A percentile compares a stretch with the other conserved stretches of the same genome.
phyloP scores from a whole-genome alignment of 2,888 invertebrate species.

The Acleris sparsana region DNA sequence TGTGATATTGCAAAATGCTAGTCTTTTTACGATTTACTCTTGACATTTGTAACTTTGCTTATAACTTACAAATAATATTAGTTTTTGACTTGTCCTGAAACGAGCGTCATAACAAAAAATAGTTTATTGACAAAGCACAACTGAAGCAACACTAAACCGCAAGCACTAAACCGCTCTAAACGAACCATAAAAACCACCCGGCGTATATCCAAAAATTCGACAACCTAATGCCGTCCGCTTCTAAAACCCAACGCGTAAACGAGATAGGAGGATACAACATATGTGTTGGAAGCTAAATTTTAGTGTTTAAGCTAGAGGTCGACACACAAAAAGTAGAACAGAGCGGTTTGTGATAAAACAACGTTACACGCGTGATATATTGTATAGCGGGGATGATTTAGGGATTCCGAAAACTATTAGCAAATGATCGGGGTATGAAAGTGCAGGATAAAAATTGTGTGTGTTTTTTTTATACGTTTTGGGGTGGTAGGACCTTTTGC shows the following conservation, averaged over 20 bases:
- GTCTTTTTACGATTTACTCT: too few species aligned
- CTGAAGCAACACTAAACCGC: too few species aligned
- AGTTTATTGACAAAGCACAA: too few species aligned
- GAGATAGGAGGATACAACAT: constrained; percentile 9
- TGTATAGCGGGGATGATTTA: constrained; percentile 32
- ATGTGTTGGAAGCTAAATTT: neutral
- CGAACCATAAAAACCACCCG: constrained; percentile 15
- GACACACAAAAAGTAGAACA: constrained; percentile 32
- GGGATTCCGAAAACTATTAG: constrained; percentile 15
- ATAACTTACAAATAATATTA: too few species aligned
- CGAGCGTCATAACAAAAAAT: too few species aligned
- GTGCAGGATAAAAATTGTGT: neutral
- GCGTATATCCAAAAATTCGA: constrained; percentile 2
- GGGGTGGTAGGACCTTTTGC: too few species aligned
- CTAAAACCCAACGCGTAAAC: neutral
- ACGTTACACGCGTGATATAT: constrained; percentile 27
- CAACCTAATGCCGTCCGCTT: constrained; percentile 6
- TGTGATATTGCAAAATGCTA: too few species aligned
- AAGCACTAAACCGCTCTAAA: constrained; percentile 1
- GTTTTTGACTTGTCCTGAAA: too few species aligned
- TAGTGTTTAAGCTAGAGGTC: neutral
- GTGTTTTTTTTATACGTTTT: neutral
- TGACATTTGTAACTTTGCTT: too few species aligned
- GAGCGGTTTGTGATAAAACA: constrained; percentile 34
- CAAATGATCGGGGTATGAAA: constrained; percentile 11